Evolutionary conservation across 2,797 vertebrate genomes (phyloP).

Genomic region (Myotis findleyi): DNA sequence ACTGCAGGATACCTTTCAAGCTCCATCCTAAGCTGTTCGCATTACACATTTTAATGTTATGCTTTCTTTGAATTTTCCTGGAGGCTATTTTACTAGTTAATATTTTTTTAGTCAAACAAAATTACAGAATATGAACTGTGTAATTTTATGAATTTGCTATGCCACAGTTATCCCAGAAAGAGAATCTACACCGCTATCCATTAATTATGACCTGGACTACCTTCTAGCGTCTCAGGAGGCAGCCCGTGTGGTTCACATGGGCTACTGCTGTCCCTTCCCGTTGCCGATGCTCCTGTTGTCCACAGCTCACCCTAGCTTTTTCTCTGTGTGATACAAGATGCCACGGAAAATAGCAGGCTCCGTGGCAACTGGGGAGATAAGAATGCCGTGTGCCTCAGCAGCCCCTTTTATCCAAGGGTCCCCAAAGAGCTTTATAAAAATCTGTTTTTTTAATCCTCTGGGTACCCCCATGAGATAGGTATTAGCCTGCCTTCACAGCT

Average conservation of each 20-base stretch:
- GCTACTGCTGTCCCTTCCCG: conserved; percentile 71
- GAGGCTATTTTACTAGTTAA: conserved; percentile 84
- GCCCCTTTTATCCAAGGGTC: conserved; percentile 78
- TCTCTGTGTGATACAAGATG: conserved; percentile 75
- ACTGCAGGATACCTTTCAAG: conserved; percentile 87
- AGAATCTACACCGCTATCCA: conserved; percentile 77
- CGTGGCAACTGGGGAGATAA: conserved; percentile 73
- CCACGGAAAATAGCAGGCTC: conserved; percentile 75
- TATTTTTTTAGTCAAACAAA: conserved; percentile 80
- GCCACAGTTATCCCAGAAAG: conserved; percentile 79
- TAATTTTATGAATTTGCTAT: conserved; percentile 82
- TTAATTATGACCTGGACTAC: conserved; percentile 80
- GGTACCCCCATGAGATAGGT: conserved; percentile 64
- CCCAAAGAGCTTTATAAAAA: conserved; percentile 81
- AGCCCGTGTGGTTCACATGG: conserved; percentile 45
- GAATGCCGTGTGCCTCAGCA: conserved; percentile 57
- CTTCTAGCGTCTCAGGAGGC: conserved; percentile 67
- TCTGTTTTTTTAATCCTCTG: conserved; percentile 78
- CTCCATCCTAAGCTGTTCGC: conserved; percentile 83
- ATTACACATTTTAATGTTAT: conserved; percentile 82
- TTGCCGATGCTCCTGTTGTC: conserved; percentile 72
- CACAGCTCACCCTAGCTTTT: conserved; percentile 77
- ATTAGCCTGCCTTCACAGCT: conserved; percentile 67
- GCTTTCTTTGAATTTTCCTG: conserved; percentile 85
- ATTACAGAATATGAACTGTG: conserved; percentile 80